phyloP scores from a whole-genome alignment of 1,140 invertebrate genomes.

The Luehdorfia chinensis region DNA sequence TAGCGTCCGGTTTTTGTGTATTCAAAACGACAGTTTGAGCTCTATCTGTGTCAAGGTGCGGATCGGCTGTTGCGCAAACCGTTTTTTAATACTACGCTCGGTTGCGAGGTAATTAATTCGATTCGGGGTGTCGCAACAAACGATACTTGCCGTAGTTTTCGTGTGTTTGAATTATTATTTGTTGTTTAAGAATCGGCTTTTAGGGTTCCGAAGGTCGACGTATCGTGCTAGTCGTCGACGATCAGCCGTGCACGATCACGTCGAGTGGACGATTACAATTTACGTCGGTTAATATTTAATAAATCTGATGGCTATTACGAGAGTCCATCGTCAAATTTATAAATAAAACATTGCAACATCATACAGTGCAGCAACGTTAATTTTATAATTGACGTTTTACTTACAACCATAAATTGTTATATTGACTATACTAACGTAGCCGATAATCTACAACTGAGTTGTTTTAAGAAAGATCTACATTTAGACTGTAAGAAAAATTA shows the following conservation, averaged over 20 bases:
- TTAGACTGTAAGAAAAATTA: slow-evolving; percentile 20
- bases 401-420: too few species aligned
- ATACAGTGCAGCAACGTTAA: too few species aligned
- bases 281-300: too few species aligned
- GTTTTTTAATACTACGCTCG: slow-evolving; percentile 73
- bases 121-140: slow-evolving; percentile 70
- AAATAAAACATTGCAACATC: too few species aligned
- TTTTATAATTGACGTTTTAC: too few species aligned
- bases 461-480: slow-evolving; percentile 3
- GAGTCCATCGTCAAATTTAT: too few species aligned
- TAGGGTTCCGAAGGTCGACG: slow-evolving; percentile 2
- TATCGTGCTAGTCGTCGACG: neutral
- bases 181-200: slow-evolving; percentile 3
- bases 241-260: neutral
- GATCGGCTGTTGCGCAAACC: slow-evolving; percentile 72
- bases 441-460: neutral
- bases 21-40: slow-evolving; percentile 74
- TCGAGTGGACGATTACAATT: too few species aligned
- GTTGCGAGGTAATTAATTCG: slow-evolving; percentile 76
- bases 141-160: slow-evolving; percentile 62
- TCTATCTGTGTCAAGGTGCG: slow-evolving; percentile 73
- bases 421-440: too few species aligned
- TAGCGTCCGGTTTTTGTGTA: slow-evolving; percentile 75
- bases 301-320: too few species aligned
- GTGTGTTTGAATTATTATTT: slow-evolving; percentile 51